phyloP scores from a whole-genome alignment of 2,888 invertebrate species.

The Venusia cambrica region DNA sequence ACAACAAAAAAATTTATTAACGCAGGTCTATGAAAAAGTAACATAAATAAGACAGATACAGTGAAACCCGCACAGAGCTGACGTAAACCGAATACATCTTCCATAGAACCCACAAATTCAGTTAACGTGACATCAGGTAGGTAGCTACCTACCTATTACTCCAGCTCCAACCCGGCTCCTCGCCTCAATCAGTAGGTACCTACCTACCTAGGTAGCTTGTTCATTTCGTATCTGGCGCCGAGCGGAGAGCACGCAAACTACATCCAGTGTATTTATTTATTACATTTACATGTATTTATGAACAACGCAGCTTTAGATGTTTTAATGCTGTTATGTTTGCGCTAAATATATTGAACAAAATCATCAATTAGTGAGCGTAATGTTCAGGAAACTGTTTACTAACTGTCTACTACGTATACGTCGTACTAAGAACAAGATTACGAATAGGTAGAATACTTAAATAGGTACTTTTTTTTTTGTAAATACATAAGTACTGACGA shows the following conservation, averaged over 20 bases:
- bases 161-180: conserved; percentile 39
- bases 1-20: conserved; percentile 9
- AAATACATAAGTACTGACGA: no score
- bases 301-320: conserved; percentile 24
- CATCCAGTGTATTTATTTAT: no score
- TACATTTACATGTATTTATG: conserved; percentile 32
- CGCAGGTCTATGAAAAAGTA: conserved; percentile 26
- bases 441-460: no score
- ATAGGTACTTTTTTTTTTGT: no score
- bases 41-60: conserved; percentile 29
- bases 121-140: conserved; percentile 53
- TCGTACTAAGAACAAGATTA: no score
- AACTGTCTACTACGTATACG: no score
- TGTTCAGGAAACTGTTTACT: no score
- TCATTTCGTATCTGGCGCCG: conserved; percentile 36
- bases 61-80: conserved; percentile 39
- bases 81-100: conserved; percentile 43
- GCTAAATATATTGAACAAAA: conserved; percentile 26
- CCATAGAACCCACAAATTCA: conserved; percentile 50
- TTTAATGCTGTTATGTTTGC: no score
- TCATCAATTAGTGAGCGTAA: no score
- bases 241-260: conserved; percentile 37
- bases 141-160: no score
- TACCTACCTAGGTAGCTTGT: no score
- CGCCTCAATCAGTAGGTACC: conserved; percentile 61